Base-by-base conservation (phyloP, 2,888 invertebrate species). In the Isotomurus palustris region DNA sequence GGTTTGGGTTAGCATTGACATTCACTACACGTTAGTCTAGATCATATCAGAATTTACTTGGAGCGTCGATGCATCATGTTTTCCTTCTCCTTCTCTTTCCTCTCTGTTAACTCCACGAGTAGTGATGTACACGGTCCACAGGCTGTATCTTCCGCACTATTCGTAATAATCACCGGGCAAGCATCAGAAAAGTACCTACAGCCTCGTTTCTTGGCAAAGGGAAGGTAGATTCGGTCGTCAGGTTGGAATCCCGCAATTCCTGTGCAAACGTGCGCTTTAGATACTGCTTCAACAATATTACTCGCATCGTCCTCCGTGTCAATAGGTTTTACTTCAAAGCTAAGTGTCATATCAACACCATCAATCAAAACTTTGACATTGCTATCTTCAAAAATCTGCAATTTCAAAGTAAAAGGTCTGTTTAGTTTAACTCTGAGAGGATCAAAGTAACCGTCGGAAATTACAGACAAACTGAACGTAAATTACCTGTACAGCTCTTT, bases 341-440 rank as follows among this genome's bases (percentile, higher is more conserved):
- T 58, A 17, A 48, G 45, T n/a, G 69, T 61, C 60, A 65, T 62
- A 55, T 69, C 66, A 32, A 64, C 50, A 14, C 62, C 64, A 50
- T 69, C 65, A 22, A 69, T 53, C 10, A 59, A 51, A 17, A 69
- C 58, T 55, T 55, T 53, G 2, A 64, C 53, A 2, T 53, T 40
- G 50, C 58, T 62, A 29, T 64, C 60, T 29, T 69, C 68, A 49
- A 58, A 69, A 28, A 65, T 58, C 68, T 68, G 22, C n/a, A n/a
- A n/a, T n/a, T n/a, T n/a, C n/a, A n/a, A n/a, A n/a, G n/a, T n/a
- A n/a, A n/a, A n/a, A n/a, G n/a, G n/a, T n/a, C n/a, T n/a, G n/a
- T n/a, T n/a, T n/a, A n/a, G n/a, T n/a, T n/a, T n/a, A n/a, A n/a
- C n/a, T n/a, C n/a, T n/a, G n/a, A n/a, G n/a, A n/a, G n/a, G n/a